phyloP scores from a whole-genome alignment of 1,140 invertebrate species.

The Lepidotrigona ventralis region DNA sequence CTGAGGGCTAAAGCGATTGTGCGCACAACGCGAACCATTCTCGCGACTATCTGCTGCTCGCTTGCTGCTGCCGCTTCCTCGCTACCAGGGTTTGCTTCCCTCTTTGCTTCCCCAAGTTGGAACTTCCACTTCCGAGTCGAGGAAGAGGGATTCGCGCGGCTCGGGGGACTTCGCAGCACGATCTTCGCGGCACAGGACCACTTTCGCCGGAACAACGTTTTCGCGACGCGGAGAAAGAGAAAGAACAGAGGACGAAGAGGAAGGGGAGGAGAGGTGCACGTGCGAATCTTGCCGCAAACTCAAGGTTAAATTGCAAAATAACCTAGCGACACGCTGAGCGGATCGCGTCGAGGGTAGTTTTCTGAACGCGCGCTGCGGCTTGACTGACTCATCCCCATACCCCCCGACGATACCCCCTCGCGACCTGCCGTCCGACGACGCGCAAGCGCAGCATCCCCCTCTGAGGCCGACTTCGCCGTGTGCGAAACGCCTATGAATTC shows the following conservation, averaged over 20 bases:
- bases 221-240: not conserved
- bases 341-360: slow-evolving; percentile 73
- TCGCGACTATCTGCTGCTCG: not conserved
- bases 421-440: slow-evolving; percentile 53
- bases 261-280: slow-evolving; percentile 14
- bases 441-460: slow-evolving; percentile 66
- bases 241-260: not conserved
- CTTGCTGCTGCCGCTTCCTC: not conserved
- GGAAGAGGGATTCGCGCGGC: not conserved
- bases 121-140: not conserved
- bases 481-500: slow-evolving; percentile 67
- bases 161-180: no score
- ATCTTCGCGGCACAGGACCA: not conserved
- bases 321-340: slow-evolving; percentile 31
- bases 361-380: slow-evolving; percentile 79
- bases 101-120: no score
- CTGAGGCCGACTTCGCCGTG: slow-evolving; percentile 19
- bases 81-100: not conserved
- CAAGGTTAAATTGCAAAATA: slow-evolving; percentile 56
- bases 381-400: slow-evolving; percentile 79
- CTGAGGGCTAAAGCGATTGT: not conserved
- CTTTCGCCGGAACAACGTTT: not conserved
- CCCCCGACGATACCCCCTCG: slow-evolving; percentile 65
- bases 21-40: not conserved
- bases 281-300: slow-evolving; percentile 32